phyloP scores from a whole-genome alignment of 2,888 invertebrate genomes.

The Apoda limacodes region DNA sequence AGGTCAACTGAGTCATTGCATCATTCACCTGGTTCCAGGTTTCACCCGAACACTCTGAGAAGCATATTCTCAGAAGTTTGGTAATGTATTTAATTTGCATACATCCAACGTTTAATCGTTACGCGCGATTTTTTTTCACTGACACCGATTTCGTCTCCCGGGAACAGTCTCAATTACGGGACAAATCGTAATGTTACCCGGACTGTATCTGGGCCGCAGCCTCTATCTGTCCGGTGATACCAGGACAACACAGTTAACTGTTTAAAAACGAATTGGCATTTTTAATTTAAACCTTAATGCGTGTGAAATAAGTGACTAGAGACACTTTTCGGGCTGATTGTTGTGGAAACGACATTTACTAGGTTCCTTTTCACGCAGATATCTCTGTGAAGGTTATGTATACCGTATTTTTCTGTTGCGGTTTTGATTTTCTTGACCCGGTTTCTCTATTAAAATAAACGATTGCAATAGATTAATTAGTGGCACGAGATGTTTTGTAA shows the following conservation, averaged over 20 bases:
- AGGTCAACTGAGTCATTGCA: no score
- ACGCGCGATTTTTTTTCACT: constrained; percentile 29
- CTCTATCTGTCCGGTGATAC: constrained; percentile 41
- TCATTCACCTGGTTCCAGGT: no score
- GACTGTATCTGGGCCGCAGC: constrained; percentile 34
- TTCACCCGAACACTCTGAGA: no score
- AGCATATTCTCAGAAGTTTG: no score
- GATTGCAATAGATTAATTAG: constrained; percentile 52
- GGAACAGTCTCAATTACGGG: constrained; percentile 38
- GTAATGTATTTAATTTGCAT: no score
- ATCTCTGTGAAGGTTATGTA: constrained; percentile 34
- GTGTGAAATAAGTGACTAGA: no score
- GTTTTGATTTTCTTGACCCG: constrained; percentile 60
- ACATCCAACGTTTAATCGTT: no score
- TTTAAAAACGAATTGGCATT: constrained; percentile 12
- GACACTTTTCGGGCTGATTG: no score
- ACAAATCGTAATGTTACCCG: constrained; percentile 29
- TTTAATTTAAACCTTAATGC: no score
- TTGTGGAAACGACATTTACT: no score
- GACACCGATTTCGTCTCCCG: constrained; percentile 30
- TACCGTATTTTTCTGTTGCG: constrained; percentile 37
- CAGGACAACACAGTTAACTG: constrained; percentile 29
- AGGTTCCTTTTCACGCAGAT: constrained; percentile 20
- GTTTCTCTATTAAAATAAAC: constrained; percentile 50
- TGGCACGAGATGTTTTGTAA: constrained; percentile 29